Evolutionary conservation across 2,113 vertebrate species (phyloP).

Genomic region (Seriola rivoliana): DNA sequence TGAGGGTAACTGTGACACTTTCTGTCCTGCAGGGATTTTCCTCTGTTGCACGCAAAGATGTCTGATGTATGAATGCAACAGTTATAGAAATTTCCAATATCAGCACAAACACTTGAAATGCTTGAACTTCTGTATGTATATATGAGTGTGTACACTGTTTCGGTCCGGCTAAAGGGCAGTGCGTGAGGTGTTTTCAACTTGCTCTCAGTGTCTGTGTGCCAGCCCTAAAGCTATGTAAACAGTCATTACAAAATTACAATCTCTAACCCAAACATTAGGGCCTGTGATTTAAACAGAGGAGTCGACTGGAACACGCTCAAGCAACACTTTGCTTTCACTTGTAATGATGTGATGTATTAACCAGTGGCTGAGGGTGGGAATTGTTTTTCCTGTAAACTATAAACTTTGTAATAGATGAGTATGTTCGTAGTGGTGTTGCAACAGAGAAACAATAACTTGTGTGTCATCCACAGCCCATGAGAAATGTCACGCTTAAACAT

Average conservation of each 20-base stretch:
- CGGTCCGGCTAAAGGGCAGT: conserved; percentile 15
- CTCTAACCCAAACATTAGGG: conserved; percentile 74
- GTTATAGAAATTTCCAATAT: conserved; percentile 1
- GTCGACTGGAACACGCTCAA: conserved; percentile 48
- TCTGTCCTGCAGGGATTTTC: not conserved
- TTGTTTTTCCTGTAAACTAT: conserved; percentile 21
- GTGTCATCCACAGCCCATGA: conserved; percentile 31
- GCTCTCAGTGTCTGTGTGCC: conserved; percentile 55
- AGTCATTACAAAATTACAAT: conserved; percentile 79
- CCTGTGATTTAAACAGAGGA: conserved; percentile 73
- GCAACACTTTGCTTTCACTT: conserved; percentile 32
- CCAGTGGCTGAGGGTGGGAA: conserved; percentile 5
- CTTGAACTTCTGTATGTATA: conserved; percentile 4
- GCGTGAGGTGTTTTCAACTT: conserved; percentile 8
- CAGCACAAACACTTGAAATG: conserved; percentile 5
- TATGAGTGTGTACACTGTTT: conserved; percentile 17
- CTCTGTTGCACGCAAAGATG: conserved; percentile 23
- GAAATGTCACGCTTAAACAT: conserved; percentile 31
- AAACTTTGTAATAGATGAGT: conserved; percentile 45
- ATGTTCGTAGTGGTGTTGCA: conserved; percentile 34
- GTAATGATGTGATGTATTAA: conserved; percentile 22
- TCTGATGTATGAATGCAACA: conserved; percentile 1
- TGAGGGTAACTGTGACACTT: conserved; percentile 16
- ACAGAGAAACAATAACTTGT: conserved; percentile 53
- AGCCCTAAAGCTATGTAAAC: conserved; percentile 72